Conservation (phyloP, 2,888 invertebrate species). For the Melikaiella ostensackeni region DNA sequence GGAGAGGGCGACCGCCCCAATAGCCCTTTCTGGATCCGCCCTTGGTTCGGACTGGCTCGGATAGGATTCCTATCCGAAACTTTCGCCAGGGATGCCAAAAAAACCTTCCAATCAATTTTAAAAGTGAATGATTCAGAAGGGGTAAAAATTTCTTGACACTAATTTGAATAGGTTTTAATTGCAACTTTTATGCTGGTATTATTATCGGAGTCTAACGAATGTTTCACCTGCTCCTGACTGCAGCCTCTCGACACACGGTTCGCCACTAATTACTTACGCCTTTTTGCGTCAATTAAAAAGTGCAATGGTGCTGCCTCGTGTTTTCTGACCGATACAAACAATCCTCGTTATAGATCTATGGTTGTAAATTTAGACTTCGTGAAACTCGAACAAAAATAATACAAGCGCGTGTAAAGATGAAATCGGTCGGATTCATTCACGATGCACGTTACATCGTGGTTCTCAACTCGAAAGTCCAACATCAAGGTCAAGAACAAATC, state of each 20-base stretch:
- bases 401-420: slow-evolving; percentile 17
- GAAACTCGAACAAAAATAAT: slow-evolving; percentile 25
- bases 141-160: neutral
- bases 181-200: slow-evolving; percentile 33
- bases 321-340: slow-evolving; percentile 32
- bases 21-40: no score
- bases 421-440: slow-evolving; percentile 44
- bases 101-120: neutral
- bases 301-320: neutral
- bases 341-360: neutral
- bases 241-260: slow-evolving; percentile 22
- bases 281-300: slow-evolving; percentile 34
- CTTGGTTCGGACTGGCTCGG: no score
- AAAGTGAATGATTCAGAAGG: neutral
- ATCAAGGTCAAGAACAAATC: slow-evolving; percentile 27
- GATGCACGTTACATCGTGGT: slow-evolving; percentile 46
- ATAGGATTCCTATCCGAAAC: no score
- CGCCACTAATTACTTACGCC: slow-evolving; percentile 35
- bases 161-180: slow-evolving; percentile 27
- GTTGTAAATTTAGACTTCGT: slow-evolving; percentile 15
- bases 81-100: no score
- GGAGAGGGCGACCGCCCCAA: no score
- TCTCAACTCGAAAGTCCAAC: slow-evolving; percentile 45
- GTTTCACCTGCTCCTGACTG: slow-evolving; percentile 34
- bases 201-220: slow-evolving; percentile 22